Evolutionary conservation across 2,113 vertebrate genomes (phyloP), one percentile per base, ranked within the genome.

Genomic region (Sciurus niger): DNA sequence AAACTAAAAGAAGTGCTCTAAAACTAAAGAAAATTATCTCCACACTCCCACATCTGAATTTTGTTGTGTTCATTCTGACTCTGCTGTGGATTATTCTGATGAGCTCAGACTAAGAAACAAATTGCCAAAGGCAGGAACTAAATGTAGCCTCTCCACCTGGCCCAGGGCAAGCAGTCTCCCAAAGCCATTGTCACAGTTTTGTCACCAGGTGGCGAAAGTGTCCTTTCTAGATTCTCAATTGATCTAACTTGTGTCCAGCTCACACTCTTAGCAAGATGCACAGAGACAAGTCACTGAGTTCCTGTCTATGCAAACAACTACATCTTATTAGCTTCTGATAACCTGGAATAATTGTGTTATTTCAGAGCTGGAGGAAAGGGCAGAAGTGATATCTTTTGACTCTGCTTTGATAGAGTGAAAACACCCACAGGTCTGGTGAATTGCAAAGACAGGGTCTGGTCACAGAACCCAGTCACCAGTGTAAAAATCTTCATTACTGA

Each of bases 201-300:
- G 85, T 76, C 96, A 89, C 95, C 95, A 97, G 94, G 65, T 93
- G 97, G 97, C 91, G n/a, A 58, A 90, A 97, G 88, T 43, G 76
- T 78, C 84, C 91, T 86, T 94, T 78, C 30, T 43, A 63, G 89
- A 6, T 6, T 77, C 77, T 4, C 24, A 25, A 1, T 28, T 55
- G 40, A 14, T 34, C 30, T 0, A 32, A 40, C 20, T 46, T 7
- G 60, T 13, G 68, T 51, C 58, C 20, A 37, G 82, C 0, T 51
- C 63, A 43, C 24, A 30, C 32, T 10, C 25, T 37, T 2, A 37
- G 25, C 11, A 25, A 0, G 20, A 12, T 1, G n/a, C 48, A 22
- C 30, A 18, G 16, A n/a, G 60, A 51, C 48, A 63, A 89, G 46
- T 40, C 40, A 20, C 2, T 0, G 32, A 55, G 68, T 46, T 13